Conservation (phyloP, 2,888 invertebrate genomes). For the Aspidiotus rigidus region DNA sequence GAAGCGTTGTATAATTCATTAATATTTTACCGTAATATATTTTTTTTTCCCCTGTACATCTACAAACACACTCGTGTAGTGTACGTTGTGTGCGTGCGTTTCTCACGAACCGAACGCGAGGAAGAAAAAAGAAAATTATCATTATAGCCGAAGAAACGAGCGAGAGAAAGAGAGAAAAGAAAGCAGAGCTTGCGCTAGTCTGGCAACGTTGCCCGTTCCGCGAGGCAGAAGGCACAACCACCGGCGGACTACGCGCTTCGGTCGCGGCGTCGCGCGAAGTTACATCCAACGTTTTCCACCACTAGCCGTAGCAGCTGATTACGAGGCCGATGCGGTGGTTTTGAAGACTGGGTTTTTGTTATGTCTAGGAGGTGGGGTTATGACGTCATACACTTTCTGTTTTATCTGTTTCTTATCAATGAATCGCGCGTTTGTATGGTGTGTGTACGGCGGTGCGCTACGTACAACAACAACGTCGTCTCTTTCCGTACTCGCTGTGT, state of each 20-base stretch:
- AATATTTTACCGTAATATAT: not conserved
- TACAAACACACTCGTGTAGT: too few relatives aligned
- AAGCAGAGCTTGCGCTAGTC: not conserved
- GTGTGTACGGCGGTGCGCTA: too few relatives aligned
- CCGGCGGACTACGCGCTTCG: too few relatives aligned
- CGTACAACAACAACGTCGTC: not conserved
- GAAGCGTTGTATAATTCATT: not conserved
- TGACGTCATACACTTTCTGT: slow-evolving; percentile 33
- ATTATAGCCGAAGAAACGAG: too few relatives aligned
- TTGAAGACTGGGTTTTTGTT: slow-evolving; percentile 23
- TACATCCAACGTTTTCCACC: not conserved
- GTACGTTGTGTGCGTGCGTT: too few relatives aligned
- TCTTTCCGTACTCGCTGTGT: slow-evolving; percentile 10
- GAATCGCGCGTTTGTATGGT: slow-evolving; percentile 19
- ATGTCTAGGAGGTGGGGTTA: slow-evolving; percentile 32
- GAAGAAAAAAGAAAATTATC: too few relatives aligned
- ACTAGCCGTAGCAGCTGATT: slow-evolving; percentile 26
- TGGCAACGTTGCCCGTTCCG: slow-evolving; percentile 24
- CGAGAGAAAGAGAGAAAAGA: not conserved
- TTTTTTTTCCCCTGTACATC: not conserved
- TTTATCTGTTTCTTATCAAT: slow-evolving; percentile 33
- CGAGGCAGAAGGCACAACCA: too few relatives aligned
- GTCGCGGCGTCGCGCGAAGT: too few relatives aligned
- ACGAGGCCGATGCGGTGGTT: slow-evolving; percentile 20
- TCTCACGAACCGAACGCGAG: too few relatives aligned